Evolutionary conservation across 2,113 vertebrate genomes (phyloP).

Genomic region (Lycocorax pyrrhopterus): DNA sequence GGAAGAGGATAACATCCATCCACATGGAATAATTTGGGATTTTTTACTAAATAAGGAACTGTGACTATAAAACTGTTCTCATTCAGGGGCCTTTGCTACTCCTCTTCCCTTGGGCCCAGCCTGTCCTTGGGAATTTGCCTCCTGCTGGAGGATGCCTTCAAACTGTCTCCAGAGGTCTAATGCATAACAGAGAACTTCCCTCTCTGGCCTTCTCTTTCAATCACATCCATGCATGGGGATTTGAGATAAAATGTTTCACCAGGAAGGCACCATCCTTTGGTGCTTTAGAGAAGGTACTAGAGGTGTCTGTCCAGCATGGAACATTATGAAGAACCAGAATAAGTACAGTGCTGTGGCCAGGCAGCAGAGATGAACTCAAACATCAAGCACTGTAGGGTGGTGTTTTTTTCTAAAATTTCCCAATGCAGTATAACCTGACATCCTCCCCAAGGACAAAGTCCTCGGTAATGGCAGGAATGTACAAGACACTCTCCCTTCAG

Average conservation of each 20-base stretch:
- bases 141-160: neutral
- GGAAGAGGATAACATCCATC: neutral
- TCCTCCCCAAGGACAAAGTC: neutral
- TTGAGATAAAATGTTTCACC: neutral
- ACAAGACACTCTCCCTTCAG: neutral
- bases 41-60: neutral
- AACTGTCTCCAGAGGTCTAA: neutral
- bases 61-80: neutral
- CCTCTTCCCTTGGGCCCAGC: neutral
- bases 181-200: neutral
- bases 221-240: neutral
- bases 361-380: neutral
- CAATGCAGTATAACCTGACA: neutral
- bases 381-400: neutral
- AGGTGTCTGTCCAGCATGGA: neutral
- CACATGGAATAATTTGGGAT: neutral
- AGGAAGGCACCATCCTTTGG: neutral
- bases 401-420: neutral
- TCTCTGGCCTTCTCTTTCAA: neutral
- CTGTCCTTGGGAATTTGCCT: constrained; percentile 29
- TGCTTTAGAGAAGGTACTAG: neutral
- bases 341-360: neutral
- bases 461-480: neutral
- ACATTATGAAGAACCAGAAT: neutral
- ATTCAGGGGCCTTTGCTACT: neutral